Base-by-base conservation (phyloP, 2,113 vertebrate genomes). In the Shinisaurus crocodilurus region DNA sequence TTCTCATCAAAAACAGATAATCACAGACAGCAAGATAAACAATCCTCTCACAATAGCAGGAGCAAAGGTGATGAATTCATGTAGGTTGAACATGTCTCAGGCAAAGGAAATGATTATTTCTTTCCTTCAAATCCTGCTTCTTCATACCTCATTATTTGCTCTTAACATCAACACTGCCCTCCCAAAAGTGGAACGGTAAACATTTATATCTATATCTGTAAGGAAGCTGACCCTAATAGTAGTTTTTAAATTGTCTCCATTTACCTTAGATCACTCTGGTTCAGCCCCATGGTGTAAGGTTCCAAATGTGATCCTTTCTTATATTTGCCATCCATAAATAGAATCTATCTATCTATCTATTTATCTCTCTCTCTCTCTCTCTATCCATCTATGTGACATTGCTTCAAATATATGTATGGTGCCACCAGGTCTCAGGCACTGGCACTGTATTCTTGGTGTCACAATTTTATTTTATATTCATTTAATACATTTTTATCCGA, bases 1-100 rank as follows among this genome's bases (percentile, higher is more conserved):
- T 89, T 94, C 88, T 91, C 76, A 67, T 88, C 82, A 69, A 67
- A 87, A 54, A 70, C 23, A 91, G 74, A 91, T 91, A 79, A 92
- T 81, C 82, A 80, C 63, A 72, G 70, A 89, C 27, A 13, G 69
- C 20, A 90, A 82, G 87, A 89, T 85, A 69, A 88, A 74, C 77
- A 91, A 82, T 16, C 23, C 7, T 65, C 77, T 57, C 32, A 86
- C 81, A 82, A 65, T 4, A 86, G 54, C 65, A 63, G 45, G 92
- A 80, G 63, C 65, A 25, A 69, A 72, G n/a, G 32, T 77, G 79
- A 92, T 77, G 74, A 85, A 83, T 54, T 86, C 48, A 45, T 1
- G 20, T 50, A 65, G 37, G 65, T 48, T 10, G 29, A 74, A 65
- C 40, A 57, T 90, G 63, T 45, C 57, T 89, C 81, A 70, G 43